Conservation (phyloP, 2,888 invertebrate species). For the Cordilura impudica region DNA sequence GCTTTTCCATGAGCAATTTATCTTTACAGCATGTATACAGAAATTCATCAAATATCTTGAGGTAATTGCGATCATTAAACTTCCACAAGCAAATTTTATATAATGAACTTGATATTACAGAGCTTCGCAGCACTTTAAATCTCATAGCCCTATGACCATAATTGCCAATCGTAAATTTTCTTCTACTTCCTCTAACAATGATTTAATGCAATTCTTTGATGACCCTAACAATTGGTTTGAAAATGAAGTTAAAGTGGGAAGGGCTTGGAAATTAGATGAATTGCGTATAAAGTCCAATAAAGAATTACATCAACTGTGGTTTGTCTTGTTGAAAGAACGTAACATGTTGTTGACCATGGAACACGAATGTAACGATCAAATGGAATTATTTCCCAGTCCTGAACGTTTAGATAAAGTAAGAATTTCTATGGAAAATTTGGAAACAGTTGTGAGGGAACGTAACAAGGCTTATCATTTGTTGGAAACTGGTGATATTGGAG, state of each 20-base stretch:
- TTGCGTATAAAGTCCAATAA: slow-evolving; percentile 95
- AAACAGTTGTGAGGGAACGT: slow-evolving; percentile 93
- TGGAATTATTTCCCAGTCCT: slow-evolving; percentile 89
- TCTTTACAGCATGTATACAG: slow-evolving; percentile 26
- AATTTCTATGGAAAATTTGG: slow-evolving; percentile 96
- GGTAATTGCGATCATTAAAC: slow-evolving; percentile 33
- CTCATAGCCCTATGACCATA: neutral
- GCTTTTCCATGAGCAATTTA: slow-evolving; percentile 50
- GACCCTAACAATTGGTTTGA: slow-evolving; percentile 89
- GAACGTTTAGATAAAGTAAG: slow-evolving; percentile 96
- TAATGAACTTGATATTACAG: slow-evolving; percentile 52
- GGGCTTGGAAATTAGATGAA: slow-evolving; percentile 94
- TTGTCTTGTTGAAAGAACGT: slow-evolving; percentile 91
- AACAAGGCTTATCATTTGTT: slow-evolving; percentile 92
- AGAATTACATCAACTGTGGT: slow-evolving; percentile 98
- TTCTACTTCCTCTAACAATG: slow-evolving; percentile 25
- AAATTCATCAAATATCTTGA: slow-evolving; percentile 9
- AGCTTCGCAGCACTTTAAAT: neutral
- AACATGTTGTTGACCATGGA: slow-evolving; percentile 99
- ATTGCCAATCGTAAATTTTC: slow-evolving; percentile 39
- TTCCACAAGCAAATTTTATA: slow-evolving; percentile 54
- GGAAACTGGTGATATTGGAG: slow-evolving; percentile 92
- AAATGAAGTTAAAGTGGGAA: slow-evolving; percentile 86
- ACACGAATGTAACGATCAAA: slow-evolving; percentile 84
- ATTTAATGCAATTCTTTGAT: slow-evolving; percentile 94